These are phyloP conservation scores for Nemoura dubitans DNA, from an alignment of 2,888 invertebrate genomes.

Conservation along the genomic window DNA sequence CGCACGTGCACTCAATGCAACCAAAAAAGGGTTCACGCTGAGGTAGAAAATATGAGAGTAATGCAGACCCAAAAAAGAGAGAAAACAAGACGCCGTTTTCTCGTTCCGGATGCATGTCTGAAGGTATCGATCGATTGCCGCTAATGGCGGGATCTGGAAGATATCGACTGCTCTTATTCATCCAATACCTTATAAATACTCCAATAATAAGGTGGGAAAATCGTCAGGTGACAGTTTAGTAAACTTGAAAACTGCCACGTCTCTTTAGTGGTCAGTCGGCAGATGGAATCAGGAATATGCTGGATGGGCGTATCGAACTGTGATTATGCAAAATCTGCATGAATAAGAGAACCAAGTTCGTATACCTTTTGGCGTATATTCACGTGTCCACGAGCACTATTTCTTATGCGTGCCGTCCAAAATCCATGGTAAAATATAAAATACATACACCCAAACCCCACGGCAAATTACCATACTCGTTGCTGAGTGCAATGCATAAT, in stretches of 20 bases:
- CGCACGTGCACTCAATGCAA: too few relatives aligned
- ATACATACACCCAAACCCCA: not conserved
- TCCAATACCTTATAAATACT: not conserved
- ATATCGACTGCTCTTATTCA: not conserved
- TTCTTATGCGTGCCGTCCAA: not conserved
- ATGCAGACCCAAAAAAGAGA: not conserved
- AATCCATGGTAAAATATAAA: not conserved
- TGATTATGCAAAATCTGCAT: not conserved
- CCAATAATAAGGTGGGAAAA: not conserved
- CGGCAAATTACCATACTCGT: not conserved
- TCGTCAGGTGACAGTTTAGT: not conserved
- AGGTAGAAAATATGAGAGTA: not conserved
- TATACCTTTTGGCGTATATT: not conserved
- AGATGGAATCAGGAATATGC: not conserved
- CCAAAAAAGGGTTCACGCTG: too few relatives aligned
- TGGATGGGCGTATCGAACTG: not conserved
- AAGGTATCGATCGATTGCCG: not conserved
- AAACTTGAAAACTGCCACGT: not conserved
- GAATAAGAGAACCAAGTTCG: not conserved
- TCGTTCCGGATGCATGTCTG: not conserved
- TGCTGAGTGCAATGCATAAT: not conserved
- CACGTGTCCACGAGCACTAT: not conserved
- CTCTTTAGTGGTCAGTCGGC: not conserved
- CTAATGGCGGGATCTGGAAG: not conserved
- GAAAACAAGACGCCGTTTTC: not conserved